Conservation (phyloP, 92 coral and sea anemone species). For the Epizoanthus rinbou region DNA sequence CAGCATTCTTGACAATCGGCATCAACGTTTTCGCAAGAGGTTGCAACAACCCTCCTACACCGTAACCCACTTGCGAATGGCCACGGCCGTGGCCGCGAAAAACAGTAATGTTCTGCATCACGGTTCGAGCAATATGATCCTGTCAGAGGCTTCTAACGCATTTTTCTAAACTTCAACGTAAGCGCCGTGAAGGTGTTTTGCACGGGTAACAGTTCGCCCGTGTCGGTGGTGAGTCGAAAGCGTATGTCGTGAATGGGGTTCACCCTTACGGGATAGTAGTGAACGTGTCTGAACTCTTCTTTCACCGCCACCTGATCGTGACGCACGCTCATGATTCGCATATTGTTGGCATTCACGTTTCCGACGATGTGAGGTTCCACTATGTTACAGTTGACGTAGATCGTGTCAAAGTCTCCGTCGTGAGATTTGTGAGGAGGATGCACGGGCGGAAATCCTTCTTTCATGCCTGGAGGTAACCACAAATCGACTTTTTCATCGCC, state of each 20-base stretch:
- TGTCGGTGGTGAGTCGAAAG: background rate
- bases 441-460: no score
- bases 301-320: background rate
- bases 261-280: background rate
- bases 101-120: no score
- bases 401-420: background rate
- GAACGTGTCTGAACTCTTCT: background rate
- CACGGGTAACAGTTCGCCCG: background rate
- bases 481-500: no score
- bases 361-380: background rate
- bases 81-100: no score
- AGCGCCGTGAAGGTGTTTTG: background rate
- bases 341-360: background rate
- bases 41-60: no score
- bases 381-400: background rate
- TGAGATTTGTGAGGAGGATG: background rate
- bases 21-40: no score
- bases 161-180: background rate
- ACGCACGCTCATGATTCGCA: background rate
- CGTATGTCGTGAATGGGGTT: background rate
- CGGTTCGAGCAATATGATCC: no score
- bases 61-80: no score
- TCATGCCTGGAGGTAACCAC: no score
- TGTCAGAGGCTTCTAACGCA: no score
- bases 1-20: no score